A percentile compares a stretch with the other conserved stretches of the same genome.
Evolutionary conservation across 2,797 vertebrate species (phyloP).

Genomic region (Platalea minor): DNA sequence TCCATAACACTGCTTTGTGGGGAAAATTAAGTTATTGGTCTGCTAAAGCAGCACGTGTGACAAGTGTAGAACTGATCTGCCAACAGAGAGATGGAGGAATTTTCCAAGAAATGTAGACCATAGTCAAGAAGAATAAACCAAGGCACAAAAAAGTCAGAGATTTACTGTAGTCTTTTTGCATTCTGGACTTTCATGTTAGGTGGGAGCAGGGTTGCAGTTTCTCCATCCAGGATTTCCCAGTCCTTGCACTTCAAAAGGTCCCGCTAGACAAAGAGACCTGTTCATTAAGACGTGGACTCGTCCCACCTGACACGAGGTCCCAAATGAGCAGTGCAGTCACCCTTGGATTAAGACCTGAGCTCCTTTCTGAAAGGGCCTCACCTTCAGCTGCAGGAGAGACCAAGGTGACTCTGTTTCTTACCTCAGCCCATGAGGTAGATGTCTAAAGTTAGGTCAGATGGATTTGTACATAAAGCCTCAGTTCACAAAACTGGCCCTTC

Average conservation of each 20-base stretch:
- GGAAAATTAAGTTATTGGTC: background rate
- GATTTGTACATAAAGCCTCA: background rate
- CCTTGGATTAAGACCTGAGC: background rate
- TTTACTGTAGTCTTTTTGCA: background rate
- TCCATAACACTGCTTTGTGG: background rate
- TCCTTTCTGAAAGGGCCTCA: background rate
- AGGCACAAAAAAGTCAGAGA: background rate
- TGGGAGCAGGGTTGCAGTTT: background rate
- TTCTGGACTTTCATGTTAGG: background rate
- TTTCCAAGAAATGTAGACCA: background rate
- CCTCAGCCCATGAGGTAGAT: background rate
- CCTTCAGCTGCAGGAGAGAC: background rate
- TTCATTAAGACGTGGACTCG: background rate
- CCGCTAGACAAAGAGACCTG: background rate
- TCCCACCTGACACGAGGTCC: background rate
- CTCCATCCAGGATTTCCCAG: background rate
- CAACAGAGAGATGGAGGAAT: constrained; percentile 36
- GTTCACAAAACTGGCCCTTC: background rate
- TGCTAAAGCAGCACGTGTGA: constrained; percentile 33
- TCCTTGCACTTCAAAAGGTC: background rate
- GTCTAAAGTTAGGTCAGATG: background rate
- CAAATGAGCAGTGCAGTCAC: background rate
- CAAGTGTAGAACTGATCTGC: constrained; percentile 45
- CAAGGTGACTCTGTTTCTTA: background rate
- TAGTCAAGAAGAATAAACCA: background rate